phyloP scores from a whole-genome alignment of 2,888 invertebrate species.

The Kuschelorhynchus macadamiae region DNA sequence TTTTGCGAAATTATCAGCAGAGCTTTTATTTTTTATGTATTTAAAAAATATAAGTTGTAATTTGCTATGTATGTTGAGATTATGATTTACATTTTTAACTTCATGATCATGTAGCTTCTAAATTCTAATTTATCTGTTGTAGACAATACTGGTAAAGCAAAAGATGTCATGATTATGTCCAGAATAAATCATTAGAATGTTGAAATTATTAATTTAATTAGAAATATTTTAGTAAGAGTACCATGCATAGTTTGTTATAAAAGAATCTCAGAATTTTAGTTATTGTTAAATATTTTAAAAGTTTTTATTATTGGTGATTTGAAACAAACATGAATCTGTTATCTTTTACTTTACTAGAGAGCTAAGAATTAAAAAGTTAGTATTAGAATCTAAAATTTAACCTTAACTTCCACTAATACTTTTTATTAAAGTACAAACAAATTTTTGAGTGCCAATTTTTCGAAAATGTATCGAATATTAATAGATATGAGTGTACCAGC shows the following conservation, averaged over 20 bases:
- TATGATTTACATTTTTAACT: conserved; percentile 8
- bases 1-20: too few species aligned
- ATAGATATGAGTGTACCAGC: conserved; percentile 33
- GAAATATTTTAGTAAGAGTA: too few species aligned
- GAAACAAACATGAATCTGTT: background rate
- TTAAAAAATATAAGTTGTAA: too few species aligned
- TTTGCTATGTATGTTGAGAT: conserved; percentile 3
- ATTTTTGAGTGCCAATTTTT: conserved; percentile 60
- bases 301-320: background rate
- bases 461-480: conserved; percentile 43
- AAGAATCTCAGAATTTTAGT: conserved; percentile 20
- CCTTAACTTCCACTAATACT: conserved; percentile 43
- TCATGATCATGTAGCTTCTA: conserved; percentile 23
- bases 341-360: conserved; percentile 19
- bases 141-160: conserved; percentile 11
- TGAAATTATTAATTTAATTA: background rate
- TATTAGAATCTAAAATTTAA: conserved; percentile 22
- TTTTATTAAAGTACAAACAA: conserved; percentile 60
- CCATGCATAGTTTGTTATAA: background rate
- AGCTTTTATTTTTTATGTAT: too few species aligned
- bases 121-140: conserved; percentile 25
- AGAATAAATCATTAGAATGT: background rate
- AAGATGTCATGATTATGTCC: conserved; percentile 1
- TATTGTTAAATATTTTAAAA: background rate
- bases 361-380: conserved; percentile 22